Conservation (phyloP, 2,888 invertebrate genomes). For the Ellobium chinense region DNA sequence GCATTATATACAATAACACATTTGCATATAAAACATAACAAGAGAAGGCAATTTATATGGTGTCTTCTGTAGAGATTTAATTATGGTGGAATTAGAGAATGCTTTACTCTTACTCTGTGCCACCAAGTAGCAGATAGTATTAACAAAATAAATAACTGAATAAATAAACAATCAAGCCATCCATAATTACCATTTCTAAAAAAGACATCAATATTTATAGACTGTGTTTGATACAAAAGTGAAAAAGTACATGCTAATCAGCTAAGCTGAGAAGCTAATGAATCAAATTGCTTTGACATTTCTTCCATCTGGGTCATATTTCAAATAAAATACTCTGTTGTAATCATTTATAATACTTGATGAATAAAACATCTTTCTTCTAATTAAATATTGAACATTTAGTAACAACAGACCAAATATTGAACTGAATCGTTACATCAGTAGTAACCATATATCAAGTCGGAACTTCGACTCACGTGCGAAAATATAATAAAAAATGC, state of each 20-base stretch:
- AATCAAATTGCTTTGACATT: conserved; percentile 4
- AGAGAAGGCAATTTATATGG: conserved; percentile 35
- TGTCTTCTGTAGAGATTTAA: conserved; percentile 5
- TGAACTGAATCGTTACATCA: conserved; percentile 4
- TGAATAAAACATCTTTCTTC: conserved; percentile 1
- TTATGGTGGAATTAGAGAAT: neutral
- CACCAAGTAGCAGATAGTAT: neutral
- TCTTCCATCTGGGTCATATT: conserved; percentile 7
- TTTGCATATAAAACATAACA: conserved; percentile 41
- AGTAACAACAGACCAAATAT: conserved; percentile 12
- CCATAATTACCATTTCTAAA: neutral
- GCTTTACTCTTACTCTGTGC: neutral
- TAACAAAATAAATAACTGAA: neutral
- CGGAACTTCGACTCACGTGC: conserved; percentile 30
- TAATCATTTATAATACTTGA: conserved; percentile 33
- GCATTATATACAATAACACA: conserved; percentile 29
- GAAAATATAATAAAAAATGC: neutral
- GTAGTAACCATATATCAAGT: conserved; percentile 13
- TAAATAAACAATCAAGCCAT: neutral
- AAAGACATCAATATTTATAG: neutral
- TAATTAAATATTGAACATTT: conserved; percentile 19
- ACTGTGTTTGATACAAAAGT: conserved; percentile 30
- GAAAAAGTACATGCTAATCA: conserved; percentile 22
- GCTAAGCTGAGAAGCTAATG: neutral
- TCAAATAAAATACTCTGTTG: conserved; percentile 17